A percentile compares a stretch with the other conserved stretches of the same genome.
phyloP scores from a whole-genome alignment of 2,113 vertebrate genomes.

The Pelusios castaneus region DNA sequence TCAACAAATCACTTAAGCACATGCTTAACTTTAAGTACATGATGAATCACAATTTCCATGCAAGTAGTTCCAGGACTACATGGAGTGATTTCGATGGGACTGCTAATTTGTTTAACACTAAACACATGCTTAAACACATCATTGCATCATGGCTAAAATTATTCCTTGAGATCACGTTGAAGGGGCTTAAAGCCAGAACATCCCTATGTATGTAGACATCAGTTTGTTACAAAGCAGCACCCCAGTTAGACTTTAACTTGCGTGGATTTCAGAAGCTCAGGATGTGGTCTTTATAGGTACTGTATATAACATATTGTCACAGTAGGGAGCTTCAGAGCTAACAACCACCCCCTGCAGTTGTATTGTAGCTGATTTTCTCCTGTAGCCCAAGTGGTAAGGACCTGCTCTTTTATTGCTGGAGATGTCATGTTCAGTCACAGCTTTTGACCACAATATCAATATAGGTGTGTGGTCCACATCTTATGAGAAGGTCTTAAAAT shows the following conservation, averaged over 20 bases:
- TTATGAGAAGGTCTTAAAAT: neutral
- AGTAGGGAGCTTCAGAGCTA: neutral
- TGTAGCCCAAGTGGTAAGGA: neutral
- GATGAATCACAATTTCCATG: neutral
- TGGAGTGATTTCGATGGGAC: neutral
- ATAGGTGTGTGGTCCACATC: neutral
- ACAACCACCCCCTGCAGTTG: neutral
- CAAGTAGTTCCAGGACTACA: neutral
- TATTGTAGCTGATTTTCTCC: neutral
- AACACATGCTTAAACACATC: neutral
- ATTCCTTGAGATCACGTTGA: neutral
- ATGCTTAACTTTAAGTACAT: conserved; percentile 16
- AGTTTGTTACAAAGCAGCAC: neutral
- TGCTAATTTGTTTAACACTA: neutral
- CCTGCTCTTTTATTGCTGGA: neutral
- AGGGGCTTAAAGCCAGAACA: neutral
- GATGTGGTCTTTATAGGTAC: neutral
- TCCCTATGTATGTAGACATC: neutral
- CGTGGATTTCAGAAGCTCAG: neutral
- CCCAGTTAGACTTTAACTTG: neutral
- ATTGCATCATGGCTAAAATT: neutral
- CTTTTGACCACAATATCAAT: neutral
- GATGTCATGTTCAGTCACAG: neutral
- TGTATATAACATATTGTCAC: neutral
- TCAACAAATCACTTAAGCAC: conserved; percentile 7